These are phyloP conservation scores for Melieria picta DNA, from an alignment of 2,888 invertebrate species.

Conservation along the genomic window DNA sequence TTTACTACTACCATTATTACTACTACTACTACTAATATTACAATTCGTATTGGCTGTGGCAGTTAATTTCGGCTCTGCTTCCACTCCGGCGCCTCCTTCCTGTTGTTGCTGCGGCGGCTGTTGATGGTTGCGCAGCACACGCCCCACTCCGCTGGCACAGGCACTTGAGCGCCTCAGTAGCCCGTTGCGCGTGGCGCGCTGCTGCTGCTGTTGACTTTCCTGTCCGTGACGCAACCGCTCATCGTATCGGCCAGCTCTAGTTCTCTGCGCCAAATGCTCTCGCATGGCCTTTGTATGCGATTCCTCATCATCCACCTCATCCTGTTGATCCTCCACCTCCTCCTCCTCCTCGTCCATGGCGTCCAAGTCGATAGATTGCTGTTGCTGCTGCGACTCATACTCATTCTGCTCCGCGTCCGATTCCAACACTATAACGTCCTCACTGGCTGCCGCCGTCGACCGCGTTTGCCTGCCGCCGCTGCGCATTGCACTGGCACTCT, in stretches of 20 bases:
- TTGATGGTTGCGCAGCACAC: slow-evolving; percentile 50
- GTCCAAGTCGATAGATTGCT: slow-evolving; percentile 1
- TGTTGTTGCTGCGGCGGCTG: slow-evolving; percentile 25
- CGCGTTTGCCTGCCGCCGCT: slow-evolving; percentile 38
- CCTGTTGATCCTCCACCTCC: slow-evolving; percentile 8
- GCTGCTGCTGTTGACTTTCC: slow-evolving; percentile 29
- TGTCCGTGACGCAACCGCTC: no score
- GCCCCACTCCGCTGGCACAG: slow-evolving; percentile 33
- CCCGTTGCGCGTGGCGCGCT: slow-evolving; percentile 56
- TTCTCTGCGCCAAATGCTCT: slow-evolving; percentile 43
- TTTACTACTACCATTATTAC: slow-evolving; percentile 27
- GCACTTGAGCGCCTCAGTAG: slow-evolving; percentile 37
- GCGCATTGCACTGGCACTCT: slow-evolving; percentile 8
- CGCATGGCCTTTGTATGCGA: not conserved
- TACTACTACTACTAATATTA: slow-evolving; percentile 34
- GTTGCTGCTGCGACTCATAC: slow-evolving; percentile 14
- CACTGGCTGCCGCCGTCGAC: slow-evolving; percentile 33
- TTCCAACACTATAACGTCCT: slow-evolving; percentile 38
- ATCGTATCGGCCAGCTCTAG: slow-evolving; percentile 37
- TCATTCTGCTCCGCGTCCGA: slow-evolving; percentile 41
- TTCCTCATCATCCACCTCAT: slow-evolving; percentile 33
- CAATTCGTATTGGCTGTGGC: slow-evolving; percentile 33
- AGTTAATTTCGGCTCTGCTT: slow-evolving; percentile 38
- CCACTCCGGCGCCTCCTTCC: not conserved
- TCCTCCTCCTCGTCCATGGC: slow-evolving; percentile 21